These are phyloP conservation scores for Taenioides sp. DNA, from an alignment of 2,797 vertebrate species.

Conservation along the genomic window DNA sequence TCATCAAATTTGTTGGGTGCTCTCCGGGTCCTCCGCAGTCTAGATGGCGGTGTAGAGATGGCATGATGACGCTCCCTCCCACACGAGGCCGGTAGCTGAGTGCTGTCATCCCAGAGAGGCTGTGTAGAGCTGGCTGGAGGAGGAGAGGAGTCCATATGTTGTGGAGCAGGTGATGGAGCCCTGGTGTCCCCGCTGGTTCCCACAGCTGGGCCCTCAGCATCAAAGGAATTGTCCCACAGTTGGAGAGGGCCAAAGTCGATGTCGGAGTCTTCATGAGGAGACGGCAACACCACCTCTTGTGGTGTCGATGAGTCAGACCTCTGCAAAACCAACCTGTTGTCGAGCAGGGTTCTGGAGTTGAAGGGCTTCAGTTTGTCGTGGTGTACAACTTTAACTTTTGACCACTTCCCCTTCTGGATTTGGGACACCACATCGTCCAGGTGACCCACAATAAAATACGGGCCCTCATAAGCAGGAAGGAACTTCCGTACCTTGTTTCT, in stretches of 20 bases:
- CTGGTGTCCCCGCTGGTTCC: neutral
- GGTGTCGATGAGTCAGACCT: neutral
- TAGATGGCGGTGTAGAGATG: no score
- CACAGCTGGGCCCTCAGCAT: neutral
- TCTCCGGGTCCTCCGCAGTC: no score
- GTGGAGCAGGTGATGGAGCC: no score
- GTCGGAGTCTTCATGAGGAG: neutral
- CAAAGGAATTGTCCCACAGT: no score
- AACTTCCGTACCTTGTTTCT: neutral
- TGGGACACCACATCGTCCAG: constrained; percentile 8
- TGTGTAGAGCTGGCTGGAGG: no score
- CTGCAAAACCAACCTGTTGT: no score
- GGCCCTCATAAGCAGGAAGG: neutral
- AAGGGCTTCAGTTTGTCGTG: neutral
- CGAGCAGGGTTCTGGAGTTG: no score
- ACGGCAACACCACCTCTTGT: neutral
- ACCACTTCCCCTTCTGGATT: constrained; percentile 2
- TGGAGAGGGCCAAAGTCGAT: neutral
- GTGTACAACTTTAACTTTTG: constrained; percentile 15
- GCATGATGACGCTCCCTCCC: no score
- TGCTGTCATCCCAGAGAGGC: no score
- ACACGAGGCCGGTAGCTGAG: no score
- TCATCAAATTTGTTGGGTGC: no score
- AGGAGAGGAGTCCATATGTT: no score
- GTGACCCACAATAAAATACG: neutral